Conservation (phyloP, 1,140 invertebrate species). For the Calliphora vicina region DNA sequence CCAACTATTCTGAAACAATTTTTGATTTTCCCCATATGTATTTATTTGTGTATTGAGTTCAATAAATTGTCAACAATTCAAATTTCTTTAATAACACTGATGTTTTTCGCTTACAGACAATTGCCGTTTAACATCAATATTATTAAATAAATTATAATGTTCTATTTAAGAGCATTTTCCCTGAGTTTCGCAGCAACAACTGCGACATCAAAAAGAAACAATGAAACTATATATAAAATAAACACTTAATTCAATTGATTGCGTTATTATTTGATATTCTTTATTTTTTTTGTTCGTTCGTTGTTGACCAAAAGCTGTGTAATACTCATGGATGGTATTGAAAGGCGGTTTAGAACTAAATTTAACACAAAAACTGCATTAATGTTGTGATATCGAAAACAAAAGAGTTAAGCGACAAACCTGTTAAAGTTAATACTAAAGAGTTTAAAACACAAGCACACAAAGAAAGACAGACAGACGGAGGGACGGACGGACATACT, state of each 20-base stretch:
- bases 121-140: not conserved
- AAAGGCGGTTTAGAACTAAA: not conserved
- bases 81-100: not conserved
- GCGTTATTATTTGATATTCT: not conserved
- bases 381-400: constrained; percentile 16
- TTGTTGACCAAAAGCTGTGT: not conserved
- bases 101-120: not conserved
- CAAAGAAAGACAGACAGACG: not conserved
- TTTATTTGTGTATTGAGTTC: not conserved
- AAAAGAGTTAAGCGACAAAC: constrained; percentile 37
- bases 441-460: not conserved
- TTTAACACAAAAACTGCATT: constrained; percentile 1
- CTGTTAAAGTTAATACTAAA: constrained; percentile 5
- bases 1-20: not conserved
- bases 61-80: not conserved
- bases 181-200: not conserved
- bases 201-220: not conserved
- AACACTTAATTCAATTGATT: constrained; percentile 31
- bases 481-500: too few relatives aligned
- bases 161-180: not conserved
- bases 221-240: constrained; percentile 21
- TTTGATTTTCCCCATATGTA: not conserved
- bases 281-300: not conserved
- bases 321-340: not conserved
- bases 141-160: constrained; percentile 13